These are phyloP conservation scores for Cryptomyrus ogoouensis DNA, from an alignment of 2,113 vertebrate genomes.

Conservation along the genomic window DNA sequence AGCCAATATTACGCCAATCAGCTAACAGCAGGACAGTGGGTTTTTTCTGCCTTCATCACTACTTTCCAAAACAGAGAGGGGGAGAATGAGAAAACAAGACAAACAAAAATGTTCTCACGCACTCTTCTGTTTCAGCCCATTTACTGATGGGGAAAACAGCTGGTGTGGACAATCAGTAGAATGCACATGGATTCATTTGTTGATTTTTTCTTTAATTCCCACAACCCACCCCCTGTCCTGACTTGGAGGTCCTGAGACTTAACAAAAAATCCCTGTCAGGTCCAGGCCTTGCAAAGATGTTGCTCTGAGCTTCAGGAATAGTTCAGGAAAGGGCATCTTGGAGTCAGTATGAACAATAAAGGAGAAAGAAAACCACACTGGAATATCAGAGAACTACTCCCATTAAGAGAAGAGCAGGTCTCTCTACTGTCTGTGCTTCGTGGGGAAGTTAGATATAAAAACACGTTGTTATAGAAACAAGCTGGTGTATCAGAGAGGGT, in stretches of 20 bases:
- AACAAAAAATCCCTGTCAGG: not conserved
- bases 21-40: conserved; percentile 54
- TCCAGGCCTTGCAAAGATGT: not conserved
- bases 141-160: not conserved
- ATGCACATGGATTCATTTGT: not conserved
- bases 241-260: conserved; percentile 2
- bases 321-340: not conserved
- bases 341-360: not conserved
- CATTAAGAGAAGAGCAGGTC: not conserved
- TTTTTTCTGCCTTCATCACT: conserved; percentile 50
- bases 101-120: conserved; percentile 45
- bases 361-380: not conserved
- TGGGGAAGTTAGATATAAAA: not conserved
- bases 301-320: not conserved
- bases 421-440: not conserved
- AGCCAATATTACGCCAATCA: conserved; percentile 54
- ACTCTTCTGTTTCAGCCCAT: conserved; percentile 22
- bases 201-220: not conserved
- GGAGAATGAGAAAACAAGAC: not conserved
- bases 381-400: not conserved
- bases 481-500: conserved; percentile 27
- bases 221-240: not conserved
- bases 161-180: not conserved
- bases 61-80: conserved; percentile 46
- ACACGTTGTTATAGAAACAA: conserved; percentile 27